Evolutionary conservation across 1,140 invertebrate genomes (phyloP), one percentile per base, ranked within the genome.

Genomic region (Archivesica marissinica): DNA sequence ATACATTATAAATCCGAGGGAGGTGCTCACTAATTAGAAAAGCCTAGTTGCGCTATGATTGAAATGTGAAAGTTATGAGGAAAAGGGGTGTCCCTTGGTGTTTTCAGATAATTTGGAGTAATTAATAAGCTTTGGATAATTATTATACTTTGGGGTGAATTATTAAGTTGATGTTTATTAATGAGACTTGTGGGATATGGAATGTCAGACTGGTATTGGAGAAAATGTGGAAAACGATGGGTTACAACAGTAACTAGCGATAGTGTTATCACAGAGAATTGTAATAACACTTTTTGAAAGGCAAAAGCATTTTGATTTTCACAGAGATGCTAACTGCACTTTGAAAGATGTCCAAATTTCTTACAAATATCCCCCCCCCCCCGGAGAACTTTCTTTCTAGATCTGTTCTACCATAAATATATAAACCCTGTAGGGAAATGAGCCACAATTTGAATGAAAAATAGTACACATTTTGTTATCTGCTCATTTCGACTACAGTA

Each of bases 101-200:
- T 72, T 72, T 72, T 33, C 25, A 11, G 41, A 33, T 72, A 47
- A 72, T 72, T 72, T 72, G 20, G 68, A 20, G 68, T 47, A 72
- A 72, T 72, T 72, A 72, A 72, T 33, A 72, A 44, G 68, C 68
- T 72, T 52, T 47, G 68, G 68, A 25, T 72, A 72, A 72, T 72
- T 50, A 50, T 72, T 47, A 47, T 72, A 15, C 68, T 33, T 72
- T 72, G 17, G 28, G 68, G 68, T 72, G 41, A 47, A 72, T 72
- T 72, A 72, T 50, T 72, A 50, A 72, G 68, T 47, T 72, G 68
- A 72, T 72, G 41, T 50, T 50, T 72, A 33, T 41, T 72, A 72
- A 72, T 15, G 20, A 72, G 68, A 15, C 15, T 47, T 41, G 44
- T 28, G 41, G 28, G 39, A 72, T 13, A 47, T 72, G 68, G 68